A percentile compares a stretch with the other conserved stretches of the same genome.
phyloP scores from a whole-genome alignment of 1,140 invertebrate genomes.

The Ganaspis sp. region DNA sequence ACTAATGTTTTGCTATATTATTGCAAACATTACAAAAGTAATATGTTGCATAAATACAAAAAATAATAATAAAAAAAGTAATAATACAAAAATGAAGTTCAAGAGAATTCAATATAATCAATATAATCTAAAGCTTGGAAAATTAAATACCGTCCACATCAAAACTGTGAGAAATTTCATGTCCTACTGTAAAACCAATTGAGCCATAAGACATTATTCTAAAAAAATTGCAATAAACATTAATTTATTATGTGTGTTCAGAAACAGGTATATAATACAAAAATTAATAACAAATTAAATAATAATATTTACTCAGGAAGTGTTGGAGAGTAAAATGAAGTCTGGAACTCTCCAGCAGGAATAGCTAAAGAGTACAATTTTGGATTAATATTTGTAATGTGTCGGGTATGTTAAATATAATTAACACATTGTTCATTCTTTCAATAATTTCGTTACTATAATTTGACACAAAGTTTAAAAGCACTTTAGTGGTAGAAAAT shows the following conservation, averaged over 20 bases:
- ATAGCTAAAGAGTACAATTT: neutral
- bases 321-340: neutral
- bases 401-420: no score
- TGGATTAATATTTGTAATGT: no score
- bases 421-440: no score
- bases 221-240: neutral
- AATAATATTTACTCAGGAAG: neutral
- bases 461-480: no score
- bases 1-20: no score
- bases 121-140: neutral
- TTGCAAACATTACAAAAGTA: no score
- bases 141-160: neutral
- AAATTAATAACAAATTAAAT: neutral
- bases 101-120: no score
- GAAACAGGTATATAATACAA: neutral
- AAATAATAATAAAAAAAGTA: no score
- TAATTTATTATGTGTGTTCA: neutral
- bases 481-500: no score
- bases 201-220: neutral
- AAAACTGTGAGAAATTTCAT: conserved; percentile 10
- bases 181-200: neutral
- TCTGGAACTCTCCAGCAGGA: neutral
- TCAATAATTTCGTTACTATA: no score
- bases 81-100: no score
- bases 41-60: no score